These are phyloP conservation scores for Aphyosemion australe DNA, from an alignment of 2,113 vertebrate species.

Conservation along the genomic window DNA sequence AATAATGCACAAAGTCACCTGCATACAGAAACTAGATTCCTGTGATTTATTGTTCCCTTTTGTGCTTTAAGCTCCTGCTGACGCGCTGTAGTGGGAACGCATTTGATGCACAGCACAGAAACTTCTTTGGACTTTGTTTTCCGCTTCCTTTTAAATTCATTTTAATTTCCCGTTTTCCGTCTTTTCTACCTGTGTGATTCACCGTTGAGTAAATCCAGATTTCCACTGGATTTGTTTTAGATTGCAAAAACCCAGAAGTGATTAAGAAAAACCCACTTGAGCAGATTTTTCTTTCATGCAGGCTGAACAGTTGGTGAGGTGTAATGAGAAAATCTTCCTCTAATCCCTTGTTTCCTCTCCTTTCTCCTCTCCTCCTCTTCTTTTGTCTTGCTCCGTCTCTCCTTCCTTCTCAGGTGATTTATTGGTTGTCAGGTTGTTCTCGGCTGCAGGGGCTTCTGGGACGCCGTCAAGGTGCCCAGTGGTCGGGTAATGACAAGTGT, in stretches of 20 bases:
- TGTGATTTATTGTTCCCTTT: neutral
- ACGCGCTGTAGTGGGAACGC: neutral
- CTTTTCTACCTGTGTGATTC: neutral
- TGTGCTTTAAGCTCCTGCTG: conserved; percentile 5
- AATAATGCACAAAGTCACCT: conserved; percentile 1
- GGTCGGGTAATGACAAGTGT: conserved; percentile 64
- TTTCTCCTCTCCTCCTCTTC: neutral
- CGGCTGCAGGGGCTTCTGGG: conserved; percentile 61
- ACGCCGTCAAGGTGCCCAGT: conserved; percentile 62
- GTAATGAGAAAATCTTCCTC: conserved; percentile 44
- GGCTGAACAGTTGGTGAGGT: conserved; percentile 50
- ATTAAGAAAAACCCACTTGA: conserved; percentile 17
- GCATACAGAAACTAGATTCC: neutral
- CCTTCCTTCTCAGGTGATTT: conserved; percentile 65
- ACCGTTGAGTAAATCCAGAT: neutral
- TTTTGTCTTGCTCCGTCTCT: neutral
- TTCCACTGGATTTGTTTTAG: neutral
- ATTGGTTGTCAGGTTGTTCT: conserved; percentile 73
- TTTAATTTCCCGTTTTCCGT: no score
- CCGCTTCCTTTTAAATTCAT: neutral
- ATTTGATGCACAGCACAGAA: neutral
- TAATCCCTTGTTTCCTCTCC: neutral
- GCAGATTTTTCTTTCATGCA: conserved; percentile 1
- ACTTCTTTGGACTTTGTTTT: neutral
- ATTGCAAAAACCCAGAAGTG: neutral